Evolutionary conservation across 2,797 vertebrate species (phyloP).

Genomic region (Sparus aurata): DNA sequence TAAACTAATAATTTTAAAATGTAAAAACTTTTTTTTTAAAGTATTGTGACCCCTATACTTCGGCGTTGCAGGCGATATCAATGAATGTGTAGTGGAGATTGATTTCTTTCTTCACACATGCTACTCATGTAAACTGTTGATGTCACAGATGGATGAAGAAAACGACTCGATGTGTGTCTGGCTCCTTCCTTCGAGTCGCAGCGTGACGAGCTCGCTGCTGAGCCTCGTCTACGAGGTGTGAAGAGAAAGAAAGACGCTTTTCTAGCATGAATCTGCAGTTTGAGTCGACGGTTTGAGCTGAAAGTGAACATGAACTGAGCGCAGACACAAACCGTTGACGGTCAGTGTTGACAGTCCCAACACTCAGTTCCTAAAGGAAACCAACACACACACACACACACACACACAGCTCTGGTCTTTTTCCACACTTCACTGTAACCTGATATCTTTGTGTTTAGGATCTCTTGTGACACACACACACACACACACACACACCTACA

Average conservation of each 20-base stretch:
- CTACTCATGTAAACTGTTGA: neutral
- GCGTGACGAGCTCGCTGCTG: neutral
- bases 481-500: slow-evolving; percentile 6
- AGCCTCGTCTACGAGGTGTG: neutral
- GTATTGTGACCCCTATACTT: neutral
- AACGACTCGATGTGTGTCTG: neutral
- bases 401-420: slow-evolving; percentile 31
- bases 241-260: neutral
- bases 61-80: neutral
- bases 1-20: no score
- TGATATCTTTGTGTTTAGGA: slow-evolving; percentile 52
- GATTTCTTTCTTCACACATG: neutral
- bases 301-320: slow-evolving; percentile 47
- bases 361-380: slow-evolving; percentile 40
- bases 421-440: slow-evolving; percentile 53
- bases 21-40: no score
- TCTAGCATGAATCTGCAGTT: neutral
- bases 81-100: neutral
- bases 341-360: slow-evolving; percentile 57
- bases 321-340: slow-evolving; percentile 1
- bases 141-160: neutral
- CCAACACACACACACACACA: slow-evolving; percentile 11
- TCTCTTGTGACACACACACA: slow-evolving; percentile 8
- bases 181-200: neutral
- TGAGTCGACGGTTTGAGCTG: neutral